Conservation (phyloP, 2,888 invertebrate genomes). For the Torymus auratus region DNA sequence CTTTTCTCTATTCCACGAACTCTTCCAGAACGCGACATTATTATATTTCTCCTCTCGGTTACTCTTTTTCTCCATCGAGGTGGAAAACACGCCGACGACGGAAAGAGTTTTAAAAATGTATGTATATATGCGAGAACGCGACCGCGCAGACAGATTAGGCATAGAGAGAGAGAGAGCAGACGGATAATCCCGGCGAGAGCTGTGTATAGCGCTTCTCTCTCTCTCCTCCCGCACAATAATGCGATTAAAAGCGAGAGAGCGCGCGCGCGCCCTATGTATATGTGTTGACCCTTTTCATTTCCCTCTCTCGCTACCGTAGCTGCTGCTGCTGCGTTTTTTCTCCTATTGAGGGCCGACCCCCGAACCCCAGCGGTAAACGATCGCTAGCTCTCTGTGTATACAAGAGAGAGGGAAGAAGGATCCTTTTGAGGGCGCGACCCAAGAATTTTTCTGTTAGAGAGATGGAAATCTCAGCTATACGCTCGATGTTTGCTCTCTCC, state of each 20-base stretch:
- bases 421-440: slow-evolving; percentile 1
- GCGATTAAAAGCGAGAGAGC: slow-evolving; percentile 25
- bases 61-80: too few relatives aligned
- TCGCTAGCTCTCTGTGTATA: too few relatives aligned
- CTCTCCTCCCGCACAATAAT: slow-evolving; percentile 28
- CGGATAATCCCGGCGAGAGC: slow-evolving; percentile 23
- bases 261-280: not conserved
- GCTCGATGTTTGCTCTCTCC: too few relatives aligned
- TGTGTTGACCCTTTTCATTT: slow-evolving; percentile 17
- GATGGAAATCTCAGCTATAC: too few relatives aligned
- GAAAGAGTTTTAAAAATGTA: slow-evolving; percentile 22
- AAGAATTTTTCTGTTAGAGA: not conserved
- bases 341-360: not conserved
- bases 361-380: too few relatives aligned
- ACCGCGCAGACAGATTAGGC: slow-evolving; percentile 15
- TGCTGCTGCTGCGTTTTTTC: not conserved
- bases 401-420: not conserved
- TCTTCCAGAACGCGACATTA: too few relatives aligned
- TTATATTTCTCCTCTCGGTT: too few relatives aligned
- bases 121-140: not conserved
- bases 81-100: not conserved
- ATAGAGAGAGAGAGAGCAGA: not conserved
- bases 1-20: too few relatives aligned
- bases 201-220: too few relatives aligned
- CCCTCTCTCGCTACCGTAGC: not conserved